These are phyloP conservation scores for Agelas oroides DNA, from an alignment of 37 sponge, comb jelly and placozoan genomes.

Conservation along the genomic window DNA sequence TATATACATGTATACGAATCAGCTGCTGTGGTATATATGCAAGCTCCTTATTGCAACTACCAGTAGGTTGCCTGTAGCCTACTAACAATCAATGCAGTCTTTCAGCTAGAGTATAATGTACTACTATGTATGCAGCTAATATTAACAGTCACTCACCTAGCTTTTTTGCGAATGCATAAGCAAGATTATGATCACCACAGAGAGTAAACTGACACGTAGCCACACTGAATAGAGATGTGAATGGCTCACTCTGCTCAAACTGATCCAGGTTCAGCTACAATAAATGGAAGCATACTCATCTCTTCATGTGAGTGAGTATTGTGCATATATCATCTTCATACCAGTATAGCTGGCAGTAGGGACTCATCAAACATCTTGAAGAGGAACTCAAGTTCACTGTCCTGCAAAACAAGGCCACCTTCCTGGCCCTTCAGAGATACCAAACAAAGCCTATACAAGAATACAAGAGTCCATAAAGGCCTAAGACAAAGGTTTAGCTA, in stretches of 20 bases:
- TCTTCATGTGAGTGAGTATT: no score
- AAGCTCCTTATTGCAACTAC: no score
- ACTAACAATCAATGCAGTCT: no score
- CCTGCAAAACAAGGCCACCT: background rate
- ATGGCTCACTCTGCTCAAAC: constrained; percentile 20
- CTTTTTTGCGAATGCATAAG: background rate
- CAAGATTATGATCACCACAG: background rate
- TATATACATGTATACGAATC: background rate
- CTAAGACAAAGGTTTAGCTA: no score
- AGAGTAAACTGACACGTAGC: constrained; percentile 14
- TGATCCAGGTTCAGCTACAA: constrained; percentile 18
- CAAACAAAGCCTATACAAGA: background rate
- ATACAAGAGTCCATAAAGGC: no score
- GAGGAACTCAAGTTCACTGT: constrained; percentile 4
- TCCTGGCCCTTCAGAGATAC: background rate
- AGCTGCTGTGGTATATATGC: no score
- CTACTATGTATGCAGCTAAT: no score
- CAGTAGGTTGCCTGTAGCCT: no score
- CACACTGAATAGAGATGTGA: constrained; percentile 10
- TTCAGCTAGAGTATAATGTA: no score
- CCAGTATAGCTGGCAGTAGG: constrained; percentile 47
- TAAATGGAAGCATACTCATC: no score
- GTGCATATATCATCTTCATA: background rate
- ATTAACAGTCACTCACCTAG: background rate
- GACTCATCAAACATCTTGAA: constrained; percentile 35